phyloP scores from a whole-genome alignment of 2,888 invertebrate genomes.

The Margaritifera margaritifera region DNA sequence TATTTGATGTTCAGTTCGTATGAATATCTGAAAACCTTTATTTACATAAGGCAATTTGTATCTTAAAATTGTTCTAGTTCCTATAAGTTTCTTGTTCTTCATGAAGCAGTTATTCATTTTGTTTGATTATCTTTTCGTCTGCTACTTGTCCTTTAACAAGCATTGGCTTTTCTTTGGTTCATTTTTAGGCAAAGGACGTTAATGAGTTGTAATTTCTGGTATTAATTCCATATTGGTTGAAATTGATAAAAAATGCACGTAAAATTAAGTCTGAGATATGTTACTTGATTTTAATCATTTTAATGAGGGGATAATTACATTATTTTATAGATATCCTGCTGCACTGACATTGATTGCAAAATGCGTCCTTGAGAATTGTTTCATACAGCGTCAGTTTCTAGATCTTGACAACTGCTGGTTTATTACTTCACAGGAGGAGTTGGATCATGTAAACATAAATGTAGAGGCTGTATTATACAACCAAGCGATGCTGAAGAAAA shows the following conservation, averaged over 20 bases:
- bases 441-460: slow-evolving; percentile 8
- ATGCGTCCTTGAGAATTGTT: slow-evolving; percentile 5
- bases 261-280: not conserved
- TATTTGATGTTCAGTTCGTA: too few relatives aligned
- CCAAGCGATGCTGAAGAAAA: slow-evolving; percentile 14
- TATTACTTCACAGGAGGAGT: slow-evolving; percentile 10
- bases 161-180: too few relatives aligned
- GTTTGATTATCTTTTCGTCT: too few relatives aligned
- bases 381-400: slow-evolving; percentile 10
- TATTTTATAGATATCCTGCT: slow-evolving; percentile 2
- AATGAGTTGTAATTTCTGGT: too few relatives aligned
- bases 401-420: slow-evolving; percentile 36
- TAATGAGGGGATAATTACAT: not conserved
- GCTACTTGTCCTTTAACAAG: too few relatives aligned
- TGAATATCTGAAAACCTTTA: too few relatives aligned
- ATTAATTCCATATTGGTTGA: too few relatives aligned
- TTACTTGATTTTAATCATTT: not conserved
- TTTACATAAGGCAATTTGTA: too few relatives aligned
- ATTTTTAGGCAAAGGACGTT: too few relatives aligned
- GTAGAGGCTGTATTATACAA: slow-evolving; percentile 20
- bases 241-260: not conserved
- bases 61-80: too few relatives aligned
- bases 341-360: slow-evolving; percentile 9
- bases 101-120: too few relatives aligned
- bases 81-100: too few relatives aligned